Conservation (phyloP, 2,797 vertebrate species). For the Etheostoma nigrum region DNA sequence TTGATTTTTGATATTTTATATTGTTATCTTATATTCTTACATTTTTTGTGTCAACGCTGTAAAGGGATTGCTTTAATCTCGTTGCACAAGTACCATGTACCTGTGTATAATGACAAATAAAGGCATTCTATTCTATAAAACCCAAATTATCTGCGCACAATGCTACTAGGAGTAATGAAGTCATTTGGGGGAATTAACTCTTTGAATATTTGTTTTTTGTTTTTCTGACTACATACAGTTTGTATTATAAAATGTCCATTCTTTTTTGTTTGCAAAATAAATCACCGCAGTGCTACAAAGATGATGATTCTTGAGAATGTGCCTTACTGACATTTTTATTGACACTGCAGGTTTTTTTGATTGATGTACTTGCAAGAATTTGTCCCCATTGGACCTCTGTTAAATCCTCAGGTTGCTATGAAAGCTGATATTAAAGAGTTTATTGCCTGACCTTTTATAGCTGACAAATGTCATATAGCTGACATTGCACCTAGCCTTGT, state of each 20-base stretch:
- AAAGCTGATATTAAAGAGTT: not conserved
- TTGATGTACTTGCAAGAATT: not conserved
- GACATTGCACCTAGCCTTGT: not conserved
- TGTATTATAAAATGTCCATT: not conserved
- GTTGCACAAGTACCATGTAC: no score
- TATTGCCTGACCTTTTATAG: slow-evolving; percentile 4
- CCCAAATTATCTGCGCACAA: not conserved
- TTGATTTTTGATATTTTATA: no score
- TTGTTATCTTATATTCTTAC: no score
- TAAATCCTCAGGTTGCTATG: not conserved
- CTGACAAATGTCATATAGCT: not conserved
- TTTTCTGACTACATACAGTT: not conserved
- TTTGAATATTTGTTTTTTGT: not conserved
- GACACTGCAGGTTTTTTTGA: slow-evolving; percentile 9
- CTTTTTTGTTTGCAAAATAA: not conserved
- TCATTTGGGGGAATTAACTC: not conserved
- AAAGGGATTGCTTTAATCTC: no score
- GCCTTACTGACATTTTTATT: slow-evolving; percentile 4
- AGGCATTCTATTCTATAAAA: no score
- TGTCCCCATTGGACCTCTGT: not conserved
- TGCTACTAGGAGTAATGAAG: not conserved
- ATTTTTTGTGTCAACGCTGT: no score
- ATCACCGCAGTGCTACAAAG: not conserved
- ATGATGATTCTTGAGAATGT: not conserved
- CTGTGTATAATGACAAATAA: no score